Base-by-base conservation (phyloP, 1,140 invertebrate genomes). In the Diorhabda sublineata region DNA sequence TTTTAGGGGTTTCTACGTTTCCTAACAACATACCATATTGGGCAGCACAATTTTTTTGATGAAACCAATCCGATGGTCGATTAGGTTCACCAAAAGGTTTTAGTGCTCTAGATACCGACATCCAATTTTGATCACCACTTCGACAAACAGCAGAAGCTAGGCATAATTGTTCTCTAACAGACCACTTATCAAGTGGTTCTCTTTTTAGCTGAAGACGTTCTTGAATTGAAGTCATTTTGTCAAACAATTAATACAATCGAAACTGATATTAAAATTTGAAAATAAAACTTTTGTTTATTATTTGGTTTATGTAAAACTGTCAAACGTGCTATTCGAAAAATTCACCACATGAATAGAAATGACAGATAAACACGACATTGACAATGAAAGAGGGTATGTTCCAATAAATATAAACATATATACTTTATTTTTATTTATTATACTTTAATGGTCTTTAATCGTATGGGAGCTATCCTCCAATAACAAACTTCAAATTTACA, bases 41-140 rank as follows among this genome's bases (percentile, higher is more conserved):
- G 0, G 91, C 86, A 2, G 93, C 94, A 86, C 95, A 97, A 74
- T 93, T 90, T 81, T 95, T 96, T 77, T 93, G 92, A 0, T 93
- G 94, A 80, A 95, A 97, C 92, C 94, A 97, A 80, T 97, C 95
- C 0, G 84, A 75, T 2, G 94, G 92, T 68, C 92, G 81, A 67
- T 89, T 89, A 64, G 87, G 85, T 75, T 96, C 93, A 1, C 88
- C 87, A 75, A 87, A 89, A 68, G 83, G 88, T 83, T 88, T 93
- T 73, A 88, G 85, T 68, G 84, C 90, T 70, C 94, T 83, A 47
- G 93, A 94, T 0, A 98, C 94, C 1, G 92, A 92, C 79, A 94
- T 94, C 94, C 95, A 97, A 80, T 97, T 97, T 81, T 96, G 94
- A 81, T 97, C 95, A 0, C 94, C 94, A 81, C 91, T 94, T 75